Conservation (phyloP, 30 jellyfish, hydroid and myxozoan genomes). For the Hydra vulgaris region DNA sequence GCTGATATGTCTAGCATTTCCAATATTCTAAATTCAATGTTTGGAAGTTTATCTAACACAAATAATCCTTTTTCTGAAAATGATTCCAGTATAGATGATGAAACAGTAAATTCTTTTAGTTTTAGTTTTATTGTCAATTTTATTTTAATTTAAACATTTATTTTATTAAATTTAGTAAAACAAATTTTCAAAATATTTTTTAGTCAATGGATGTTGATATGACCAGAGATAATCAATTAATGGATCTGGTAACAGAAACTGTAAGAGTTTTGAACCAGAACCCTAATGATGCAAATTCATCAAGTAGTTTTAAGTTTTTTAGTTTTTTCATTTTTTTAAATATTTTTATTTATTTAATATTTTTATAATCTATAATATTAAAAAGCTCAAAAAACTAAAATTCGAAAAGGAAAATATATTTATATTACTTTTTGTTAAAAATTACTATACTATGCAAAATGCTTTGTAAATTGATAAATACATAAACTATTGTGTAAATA, state of each 20-base stretch:
- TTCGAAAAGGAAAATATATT: too few species aligned
- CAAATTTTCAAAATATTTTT: background rate
- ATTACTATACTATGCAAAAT: too few species aligned
- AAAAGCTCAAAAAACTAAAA: too few species aligned
- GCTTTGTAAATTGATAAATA: too few species aligned
- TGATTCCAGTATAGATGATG: background rate
- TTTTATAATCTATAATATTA: too few species aligned
- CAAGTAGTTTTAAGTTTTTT: background rate
- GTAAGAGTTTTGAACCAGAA: background rate
- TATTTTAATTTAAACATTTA: too few species aligned
- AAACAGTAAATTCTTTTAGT: background rate
- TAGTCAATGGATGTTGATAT: background rate
- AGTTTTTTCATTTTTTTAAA: background rate
- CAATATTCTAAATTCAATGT: constrained; percentile 13
- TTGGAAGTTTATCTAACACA: constrained; percentile 3
- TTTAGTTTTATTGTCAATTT: too few species aligned
- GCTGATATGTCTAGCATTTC: constrained; percentile 23
- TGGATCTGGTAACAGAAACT: background rate
- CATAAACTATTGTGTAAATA: too few species aligned
- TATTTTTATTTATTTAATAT: too few species aligned
- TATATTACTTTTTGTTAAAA: too few species aligned
- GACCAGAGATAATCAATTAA: background rate
- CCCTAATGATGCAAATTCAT: background rate
- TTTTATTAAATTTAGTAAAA: too few species aligned
- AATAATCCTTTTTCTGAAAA: background rate